Evolutionary conservation across 2,113 vertebrate genomes (phyloP).

Genomic region (Poecilia latipinna): DNA sequence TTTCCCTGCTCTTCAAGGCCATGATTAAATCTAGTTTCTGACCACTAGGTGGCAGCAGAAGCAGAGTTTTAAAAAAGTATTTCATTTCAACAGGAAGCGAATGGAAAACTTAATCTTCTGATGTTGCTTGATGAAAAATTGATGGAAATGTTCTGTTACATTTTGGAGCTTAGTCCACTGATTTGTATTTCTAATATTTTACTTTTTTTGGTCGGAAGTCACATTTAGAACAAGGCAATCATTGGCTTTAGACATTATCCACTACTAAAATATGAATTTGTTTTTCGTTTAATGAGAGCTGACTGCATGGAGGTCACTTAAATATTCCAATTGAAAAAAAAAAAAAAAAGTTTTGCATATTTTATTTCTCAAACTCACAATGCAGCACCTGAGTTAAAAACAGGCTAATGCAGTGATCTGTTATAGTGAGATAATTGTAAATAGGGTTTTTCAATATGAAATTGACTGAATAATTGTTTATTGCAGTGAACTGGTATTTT

Average conservation of each 20-base stretch:
- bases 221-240: not conserved
- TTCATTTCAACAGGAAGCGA: not conserved
- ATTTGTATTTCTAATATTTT: not conserved
- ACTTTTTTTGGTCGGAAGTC: not conserved
- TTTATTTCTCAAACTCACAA: not conserved
- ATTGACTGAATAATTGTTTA: not conserved
- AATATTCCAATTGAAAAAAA: not conserved
- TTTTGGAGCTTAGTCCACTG: not conserved
- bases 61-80: not conserved
- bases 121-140: not conserved
- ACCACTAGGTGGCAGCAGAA: conserved; percentile 60
- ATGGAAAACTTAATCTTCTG: not conserved
- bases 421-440: not conserved
- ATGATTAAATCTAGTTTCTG: not conserved
- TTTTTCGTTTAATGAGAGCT: not conserved
- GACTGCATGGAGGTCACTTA: not conserved
- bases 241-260: not conserved
- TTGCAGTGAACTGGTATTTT: not conserved
- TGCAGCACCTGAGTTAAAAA: not conserved
- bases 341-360: not conserved
- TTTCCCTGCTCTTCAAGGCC: not conserved
- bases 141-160: not conserved
- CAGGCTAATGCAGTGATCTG: not conserved
- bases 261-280: not conserved
- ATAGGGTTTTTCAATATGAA: not conserved